phyloP scores from a whole-genome alignment of 2,888 invertebrate species.

The Helicoverpa assulta region DNA sequence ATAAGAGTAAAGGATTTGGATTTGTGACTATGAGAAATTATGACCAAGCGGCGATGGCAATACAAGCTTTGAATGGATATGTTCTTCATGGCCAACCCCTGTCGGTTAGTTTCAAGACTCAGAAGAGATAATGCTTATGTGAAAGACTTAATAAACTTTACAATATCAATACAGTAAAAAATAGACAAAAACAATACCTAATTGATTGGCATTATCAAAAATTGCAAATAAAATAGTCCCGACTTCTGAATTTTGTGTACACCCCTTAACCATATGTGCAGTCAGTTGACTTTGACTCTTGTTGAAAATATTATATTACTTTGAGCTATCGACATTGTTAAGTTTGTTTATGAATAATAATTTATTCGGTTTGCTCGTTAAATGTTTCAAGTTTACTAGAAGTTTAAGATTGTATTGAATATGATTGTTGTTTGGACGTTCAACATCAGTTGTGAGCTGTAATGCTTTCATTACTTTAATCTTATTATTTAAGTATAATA shows the following conservation, averaged over 20 bases:
- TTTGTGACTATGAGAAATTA: conserved; percentile 90
- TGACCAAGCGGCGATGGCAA: conserved; percentile 89
- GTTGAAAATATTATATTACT: conserved; percentile 89
- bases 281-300: conserved; percentile 85
- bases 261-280: conserved; percentile 79
- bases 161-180: conserved; percentile 89
- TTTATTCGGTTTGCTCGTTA: conserved; percentile 91
- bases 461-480: conserved; percentile 88
- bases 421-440: conserved; percentile 87
- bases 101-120: conserved; percentile 89
- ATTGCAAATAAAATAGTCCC: conserved; percentile 77
- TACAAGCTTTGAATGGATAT: conserved; percentile 88
- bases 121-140: conserved; percentile 89
- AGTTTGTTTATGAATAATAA: conserved; percentile 90
- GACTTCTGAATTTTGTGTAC: conserved; percentile 75
- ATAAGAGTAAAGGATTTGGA: conserved; percentile 89
- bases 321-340: conserved; percentile 90
- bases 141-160: conserved; percentile 81
- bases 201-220: conserved; percentile 84
- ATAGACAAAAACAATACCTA: conserved; percentile 82
- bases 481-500: conserved; percentile 89
- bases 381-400: conserved; percentile 90
- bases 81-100: conserved; percentile 87
- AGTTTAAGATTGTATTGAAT: conserved; percentile 88
- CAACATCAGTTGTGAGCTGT: conserved; percentile 87